phyloP scores from a whole-genome alignment of 2,797 vertebrate genomes.

The Chloroceryle amazona region DNA sequence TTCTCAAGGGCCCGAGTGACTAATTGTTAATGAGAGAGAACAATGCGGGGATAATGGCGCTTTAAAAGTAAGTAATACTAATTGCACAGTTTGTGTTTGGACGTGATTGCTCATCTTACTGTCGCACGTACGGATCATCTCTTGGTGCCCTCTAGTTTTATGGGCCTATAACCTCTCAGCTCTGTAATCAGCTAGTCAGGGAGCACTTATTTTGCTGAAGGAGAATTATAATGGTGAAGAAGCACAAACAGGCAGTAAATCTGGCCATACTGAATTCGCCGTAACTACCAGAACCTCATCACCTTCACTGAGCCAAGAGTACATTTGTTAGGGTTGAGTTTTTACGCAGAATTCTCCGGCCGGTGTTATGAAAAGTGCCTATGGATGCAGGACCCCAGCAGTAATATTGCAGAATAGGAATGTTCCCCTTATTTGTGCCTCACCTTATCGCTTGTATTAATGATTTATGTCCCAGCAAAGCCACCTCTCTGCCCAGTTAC shows the following conservation, averaged over 20 bases:
- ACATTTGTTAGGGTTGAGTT: neutral
- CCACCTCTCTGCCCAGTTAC: neutral
- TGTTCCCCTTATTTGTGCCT: neutral
- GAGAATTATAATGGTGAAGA: neutral
- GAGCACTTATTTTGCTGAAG: neutral
- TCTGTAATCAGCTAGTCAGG: neutral
- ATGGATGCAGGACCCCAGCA: neutral
- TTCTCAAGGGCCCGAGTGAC: conserved; percentile 45
- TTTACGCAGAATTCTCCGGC: neutral
- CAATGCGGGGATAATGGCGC: neutral
- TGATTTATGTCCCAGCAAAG: neutral
- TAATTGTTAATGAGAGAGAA: conserved; percentile 58
- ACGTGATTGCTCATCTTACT: neutral
- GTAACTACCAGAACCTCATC: neutral
- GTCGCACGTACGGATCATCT: neutral
- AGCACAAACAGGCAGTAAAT: conserved; percentile 22
- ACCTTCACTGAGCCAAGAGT: neutral
- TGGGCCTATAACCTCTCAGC: conserved; percentile 1
- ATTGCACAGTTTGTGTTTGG: conserved; percentile 24
- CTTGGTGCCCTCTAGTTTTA: conserved; percentile 14
- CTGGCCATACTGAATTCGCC: neutral
- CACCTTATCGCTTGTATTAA: neutral
- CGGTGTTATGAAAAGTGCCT: neutral
- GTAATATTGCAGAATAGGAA: neutral
- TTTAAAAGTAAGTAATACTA: conserved; percentile 61